These are phyloP conservation scores for Thaumatotibia leucotreta DNA, from an alignment of 1,140 invertebrate genomes.

Conservation along the genomic window DNA sequence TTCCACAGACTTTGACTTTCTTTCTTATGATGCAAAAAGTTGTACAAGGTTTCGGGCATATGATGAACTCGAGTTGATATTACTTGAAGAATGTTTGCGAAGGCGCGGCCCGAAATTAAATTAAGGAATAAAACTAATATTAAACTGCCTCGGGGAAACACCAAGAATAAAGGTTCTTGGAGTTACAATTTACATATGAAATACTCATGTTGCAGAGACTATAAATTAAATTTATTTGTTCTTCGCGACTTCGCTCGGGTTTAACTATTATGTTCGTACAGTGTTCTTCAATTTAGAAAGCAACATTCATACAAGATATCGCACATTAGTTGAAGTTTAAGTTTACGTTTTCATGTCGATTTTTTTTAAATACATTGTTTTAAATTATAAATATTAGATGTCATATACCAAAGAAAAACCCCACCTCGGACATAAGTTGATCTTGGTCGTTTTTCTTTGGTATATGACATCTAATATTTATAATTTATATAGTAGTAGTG, in stretches of 20 bases:
- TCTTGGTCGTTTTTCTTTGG: too few species aligned
- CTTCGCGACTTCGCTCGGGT: not conserved
- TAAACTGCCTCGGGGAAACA: not conserved
- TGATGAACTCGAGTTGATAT: conserved; percentile 5
- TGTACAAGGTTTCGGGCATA: not conserved
- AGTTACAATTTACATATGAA: not conserved
- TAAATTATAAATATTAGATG: too few species aligned
- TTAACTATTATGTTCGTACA: not conserved
- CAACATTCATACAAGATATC: not conserved
- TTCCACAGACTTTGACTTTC: conserved; percentile 1
- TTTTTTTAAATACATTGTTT: too few species aligned
- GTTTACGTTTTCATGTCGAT: too few species aligned
- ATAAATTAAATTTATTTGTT: not conserved
- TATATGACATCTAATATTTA: too few species aligned
- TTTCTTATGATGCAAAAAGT: conserved; percentile 7
- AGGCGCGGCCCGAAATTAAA: not conserved
- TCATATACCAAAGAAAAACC: too few species aligned
- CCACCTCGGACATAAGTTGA: too few species aligned
- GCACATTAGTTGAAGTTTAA: too few species aligned
- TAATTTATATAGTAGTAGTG: too few species aligned
- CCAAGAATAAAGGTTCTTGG: not conserved
- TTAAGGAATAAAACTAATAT: conserved; percentile 4
- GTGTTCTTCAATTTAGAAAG: not conserved
- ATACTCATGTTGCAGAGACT: not conserved
- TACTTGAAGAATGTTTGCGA: not conserved